Conservation (phyloP, 2,113 vertebrate genomes). For the Fregata magnificens region DNA sequence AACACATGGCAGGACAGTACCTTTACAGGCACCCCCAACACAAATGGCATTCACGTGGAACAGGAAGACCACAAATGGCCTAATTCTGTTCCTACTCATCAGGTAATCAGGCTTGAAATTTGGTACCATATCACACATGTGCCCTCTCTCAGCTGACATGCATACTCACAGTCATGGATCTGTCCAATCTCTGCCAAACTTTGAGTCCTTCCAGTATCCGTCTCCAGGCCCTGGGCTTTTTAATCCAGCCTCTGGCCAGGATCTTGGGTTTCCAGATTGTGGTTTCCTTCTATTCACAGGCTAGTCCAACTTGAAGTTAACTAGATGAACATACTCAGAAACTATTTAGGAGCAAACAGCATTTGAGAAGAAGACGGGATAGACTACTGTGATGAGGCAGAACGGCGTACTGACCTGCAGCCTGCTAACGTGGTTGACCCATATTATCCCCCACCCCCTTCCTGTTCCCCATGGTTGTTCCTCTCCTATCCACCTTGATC, state of each 20-base stretch:
- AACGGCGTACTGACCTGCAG: background rate
- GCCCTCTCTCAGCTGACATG: background rate
- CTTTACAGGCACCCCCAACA: background rate
- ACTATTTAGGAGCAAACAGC: background rate
- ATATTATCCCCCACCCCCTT: background rate
- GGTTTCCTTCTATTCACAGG: background rate
- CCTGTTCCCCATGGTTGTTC: background rate
- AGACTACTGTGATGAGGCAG: background rate
- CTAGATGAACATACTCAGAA: background rate
- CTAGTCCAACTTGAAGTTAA: background rate
- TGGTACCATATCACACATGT: rapidly evolving
- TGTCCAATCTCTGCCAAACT: background rate
- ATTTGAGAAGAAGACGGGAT: background rate
- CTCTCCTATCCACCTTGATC: background rate
- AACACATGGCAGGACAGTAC: background rate
- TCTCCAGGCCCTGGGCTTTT: background rate
- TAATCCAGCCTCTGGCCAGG: background rate
- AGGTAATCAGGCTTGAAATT: background rate
- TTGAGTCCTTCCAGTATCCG: background rate
- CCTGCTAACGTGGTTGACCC: background rate
- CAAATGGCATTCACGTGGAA: background rate
- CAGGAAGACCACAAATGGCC: background rate
- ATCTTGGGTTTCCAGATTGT: background rate
- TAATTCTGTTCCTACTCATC: background rate
- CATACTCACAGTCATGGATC: background rate